A percentile compares a stretch with the other conserved stretches of the same genome.
Conservation (phyloP, 2,113 vertebrate genomes). For the Lepisosteus osseus region DNA sequence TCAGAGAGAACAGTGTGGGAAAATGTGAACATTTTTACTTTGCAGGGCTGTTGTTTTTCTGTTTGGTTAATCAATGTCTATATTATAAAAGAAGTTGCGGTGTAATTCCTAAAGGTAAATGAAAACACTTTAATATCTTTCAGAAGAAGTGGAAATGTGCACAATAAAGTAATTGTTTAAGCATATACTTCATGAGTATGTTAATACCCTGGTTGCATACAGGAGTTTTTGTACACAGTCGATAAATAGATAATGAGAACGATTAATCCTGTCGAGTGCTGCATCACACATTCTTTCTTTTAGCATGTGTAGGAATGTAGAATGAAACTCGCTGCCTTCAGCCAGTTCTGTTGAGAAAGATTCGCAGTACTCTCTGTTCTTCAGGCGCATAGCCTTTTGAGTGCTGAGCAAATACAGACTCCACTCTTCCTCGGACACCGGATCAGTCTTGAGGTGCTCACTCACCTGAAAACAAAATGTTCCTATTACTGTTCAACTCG, state of each 20-base stretch:
- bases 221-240: constrained; percentile 72
- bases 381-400: constrained; percentile 67
- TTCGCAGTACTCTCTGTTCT: constrained; percentile 63
- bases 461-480: constrained; percentile 55
- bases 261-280: constrained; percentile 41
- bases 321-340: constrained; percentile 77
- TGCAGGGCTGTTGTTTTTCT: constrained; percentile 31
- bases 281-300: constrained; percentile 62
- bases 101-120: constrained; percentile 51
- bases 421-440: constrained; percentile 44
- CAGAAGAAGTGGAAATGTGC: constrained; percentile 51
- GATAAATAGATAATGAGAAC: constrained; percentile 50
- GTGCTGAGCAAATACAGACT: constrained; percentile 69
- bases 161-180: constrained; percentile 64
- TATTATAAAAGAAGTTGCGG: constrained; percentile 27
- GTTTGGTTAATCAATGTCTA: background rate
- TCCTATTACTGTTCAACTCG: too few relatives aligned
- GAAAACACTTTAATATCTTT: constrained; percentile 58
- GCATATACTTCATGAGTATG: constrained; percentile 55
- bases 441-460: constrained; percentile 51
- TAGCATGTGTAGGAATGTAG: constrained; percentile 82
- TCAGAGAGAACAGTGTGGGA: constrained; percentile 18
- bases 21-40: constrained; percentile 30
- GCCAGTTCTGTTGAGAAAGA: constrained; percentile 65
- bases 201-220: constrained; percentile 67